Conservation (phyloP, 2,113 vertebrate species). For the Corydoras maculifer region DNA sequence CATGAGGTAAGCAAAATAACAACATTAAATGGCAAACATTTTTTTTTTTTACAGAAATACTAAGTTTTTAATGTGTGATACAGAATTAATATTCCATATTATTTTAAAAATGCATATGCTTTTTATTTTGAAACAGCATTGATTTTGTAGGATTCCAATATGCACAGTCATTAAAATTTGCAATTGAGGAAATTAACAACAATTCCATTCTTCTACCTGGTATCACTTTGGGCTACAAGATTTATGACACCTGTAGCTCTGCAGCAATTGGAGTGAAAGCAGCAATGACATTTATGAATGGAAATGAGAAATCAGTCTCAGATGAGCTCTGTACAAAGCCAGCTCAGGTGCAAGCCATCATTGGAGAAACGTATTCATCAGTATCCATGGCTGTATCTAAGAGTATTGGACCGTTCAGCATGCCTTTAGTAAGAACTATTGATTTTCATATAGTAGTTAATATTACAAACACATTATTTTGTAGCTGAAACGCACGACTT, state of each 20-base stretch:
- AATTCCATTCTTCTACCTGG: constrained; percentile 58
- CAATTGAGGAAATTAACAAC: constrained; percentile 67
- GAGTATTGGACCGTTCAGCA: constrained; percentile 56
- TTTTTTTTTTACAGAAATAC: too few relatives aligned
- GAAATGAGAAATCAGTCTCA: constrained; percentile 36
- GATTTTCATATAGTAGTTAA: too few relatives aligned
- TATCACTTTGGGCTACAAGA: constrained; percentile 58
- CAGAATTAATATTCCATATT: neutral
- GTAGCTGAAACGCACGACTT: too few relatives aligned
- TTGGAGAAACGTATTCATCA: constrained; percentile 61
- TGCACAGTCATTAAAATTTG: constrained; percentile 63
- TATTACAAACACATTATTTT: too few relatives aligned
- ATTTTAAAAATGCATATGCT: neutral
- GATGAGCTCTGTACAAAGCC: constrained; percentile 47
- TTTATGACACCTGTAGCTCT: constrained; percentile 62
- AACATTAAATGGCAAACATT: too few relatives aligned
- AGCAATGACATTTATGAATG: constrained; percentile 56
- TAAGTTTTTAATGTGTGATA: neutral
- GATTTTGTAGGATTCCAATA: constrained; percentile 64
- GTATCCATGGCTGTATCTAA: constrained; percentile 57
- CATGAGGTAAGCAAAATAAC: constrained; percentile 19
- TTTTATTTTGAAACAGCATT: constrained; percentile 46
- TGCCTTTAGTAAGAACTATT: constrained; percentile 53
- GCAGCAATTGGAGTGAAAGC: constrained; percentile 49
- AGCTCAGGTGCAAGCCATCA: constrained; percentile 58